A percentile compares a stretch with the other conserved stretches of the same genome.
phyloP scores from a whole-genome alignment of 1,140 invertebrate species.

The Bombus haemorrhoidalis region DNA sequence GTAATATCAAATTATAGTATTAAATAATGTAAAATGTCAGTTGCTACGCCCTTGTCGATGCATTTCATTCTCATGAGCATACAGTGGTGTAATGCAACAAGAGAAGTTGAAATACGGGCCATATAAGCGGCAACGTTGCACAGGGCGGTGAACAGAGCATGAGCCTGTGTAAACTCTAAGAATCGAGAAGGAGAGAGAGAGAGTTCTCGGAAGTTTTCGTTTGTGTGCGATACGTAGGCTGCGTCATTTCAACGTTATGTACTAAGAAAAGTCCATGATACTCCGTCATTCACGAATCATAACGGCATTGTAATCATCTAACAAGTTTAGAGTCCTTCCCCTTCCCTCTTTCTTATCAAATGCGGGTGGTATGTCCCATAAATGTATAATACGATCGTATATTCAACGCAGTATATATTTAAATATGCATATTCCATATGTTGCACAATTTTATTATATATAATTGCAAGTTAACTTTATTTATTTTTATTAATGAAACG shows the following conservation, averaged over 20 bases:
- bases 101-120: conserved; percentile 61
- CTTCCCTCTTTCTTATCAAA: not conserved
- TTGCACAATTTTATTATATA: not conserved
- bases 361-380: not conserved
- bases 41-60: conserved; percentile 51
- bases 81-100: conserved; percentile 57
- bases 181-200: conserved; percentile 5
- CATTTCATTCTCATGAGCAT: conserved; percentile 49
- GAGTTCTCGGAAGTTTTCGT: conserved; percentile 51
- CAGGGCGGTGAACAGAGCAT: conserved; percentile 40
- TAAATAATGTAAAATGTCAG: not conserved
- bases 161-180: conserved; percentile 19
- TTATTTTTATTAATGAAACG: not conserved
- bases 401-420: not conserved
- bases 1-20: not conserved
- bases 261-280: conserved; percentile 37
- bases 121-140: conserved; percentile 61
- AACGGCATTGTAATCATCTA: conserved; percentile 24
- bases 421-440: conserved; percentile 20
- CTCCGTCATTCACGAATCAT: conserved; percentile 51
- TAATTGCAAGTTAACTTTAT: not conserved
- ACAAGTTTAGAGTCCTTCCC: conserved; percentile 2
- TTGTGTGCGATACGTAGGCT: conserved; percentile 34
- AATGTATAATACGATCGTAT: not conserved
- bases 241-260: conserved; percentile 42